These are phyloP conservation scores for Sturnira hondurensis DNA, from an alignment of 2,113 vertebrate genomes.

Conservation along the genomic window DNA sequence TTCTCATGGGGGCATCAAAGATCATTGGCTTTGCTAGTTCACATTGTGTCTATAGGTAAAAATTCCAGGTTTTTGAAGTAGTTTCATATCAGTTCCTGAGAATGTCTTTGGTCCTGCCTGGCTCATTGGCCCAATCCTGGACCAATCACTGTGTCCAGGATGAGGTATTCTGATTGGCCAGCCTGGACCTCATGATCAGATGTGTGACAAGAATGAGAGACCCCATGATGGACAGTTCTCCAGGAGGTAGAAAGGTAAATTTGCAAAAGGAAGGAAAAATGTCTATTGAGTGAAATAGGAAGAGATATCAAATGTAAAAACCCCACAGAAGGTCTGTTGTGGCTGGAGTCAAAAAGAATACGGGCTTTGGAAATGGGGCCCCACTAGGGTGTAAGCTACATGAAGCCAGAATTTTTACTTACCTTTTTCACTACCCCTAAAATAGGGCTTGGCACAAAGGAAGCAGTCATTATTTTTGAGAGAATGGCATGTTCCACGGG, in stretches of 20 bases:
- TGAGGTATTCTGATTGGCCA: background rate
- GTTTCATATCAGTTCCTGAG: background rate
- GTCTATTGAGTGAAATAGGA: background rate
- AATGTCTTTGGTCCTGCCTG: background rate
- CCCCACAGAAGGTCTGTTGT: background rate
- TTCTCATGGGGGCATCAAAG: background rate
- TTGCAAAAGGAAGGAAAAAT: background rate
- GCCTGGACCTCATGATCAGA: background rate
- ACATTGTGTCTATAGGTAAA: background rate
- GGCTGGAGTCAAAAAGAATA: background rate
- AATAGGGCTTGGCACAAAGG: background rate
- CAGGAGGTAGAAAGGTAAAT: background rate
- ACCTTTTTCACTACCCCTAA: background rate
- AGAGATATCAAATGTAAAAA: background rate
- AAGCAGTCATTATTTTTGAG: background rate
- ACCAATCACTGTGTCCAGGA: too few relatives aligned
- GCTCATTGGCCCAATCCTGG: background rate
- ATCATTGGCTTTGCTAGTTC: background rate
- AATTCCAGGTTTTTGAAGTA: background rate
- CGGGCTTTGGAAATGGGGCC: background rate
- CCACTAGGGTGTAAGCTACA: background rate
- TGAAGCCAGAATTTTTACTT: background rate
- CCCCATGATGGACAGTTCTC: background rate
- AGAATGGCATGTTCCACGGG: background rate
- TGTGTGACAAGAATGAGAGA: background rate